Conservation (phyloP, 2,888 invertebrate species). For the Ophion slaviceki region DNA sequence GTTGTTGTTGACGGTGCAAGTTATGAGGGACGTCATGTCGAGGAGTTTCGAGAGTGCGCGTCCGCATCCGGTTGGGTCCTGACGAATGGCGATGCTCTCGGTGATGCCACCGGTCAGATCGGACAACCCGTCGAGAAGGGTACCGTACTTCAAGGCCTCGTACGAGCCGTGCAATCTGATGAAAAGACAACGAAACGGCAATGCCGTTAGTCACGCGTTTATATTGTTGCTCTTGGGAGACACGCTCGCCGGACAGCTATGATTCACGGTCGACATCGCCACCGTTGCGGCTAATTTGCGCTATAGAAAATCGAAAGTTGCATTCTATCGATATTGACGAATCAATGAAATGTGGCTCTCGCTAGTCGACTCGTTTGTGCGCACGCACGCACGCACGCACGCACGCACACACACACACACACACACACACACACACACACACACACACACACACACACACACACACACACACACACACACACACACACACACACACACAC, state of each 20-base stretch:
- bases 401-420: too few species aligned
- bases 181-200: constrained; percentile 40
- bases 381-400: background rate
- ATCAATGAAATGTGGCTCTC: constrained; percentile 45
- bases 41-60: constrained; percentile 89
- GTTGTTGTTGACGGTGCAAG: constrained; percentile 88
- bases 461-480: background rate
- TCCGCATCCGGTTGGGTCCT: constrained; percentile 88
- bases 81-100: constrained; percentile 90
- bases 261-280: constrained; percentile 25
- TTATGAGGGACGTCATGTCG: constrained; percentile 93
- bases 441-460: too few species aligned
- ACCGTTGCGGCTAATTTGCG: background rate
- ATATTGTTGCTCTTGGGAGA: constrained; percentile 9
- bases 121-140: constrained; percentile 93
- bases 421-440: background rate
- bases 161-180: constrained; percentile 94
- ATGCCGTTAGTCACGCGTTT: constrained; percentile 31
- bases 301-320: constrained; percentile 54
- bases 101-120: constrained; percentile 96
- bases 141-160: constrained; percentile 97
- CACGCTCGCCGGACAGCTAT: constrained; percentile 1
- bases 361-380: constrained; percentile 29
- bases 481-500: background rate
- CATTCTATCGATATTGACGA: constrained; percentile 40